phyloP scores from a whole-genome alignment of 1,140 invertebrate species.

The Drosophila orena region DNA sequence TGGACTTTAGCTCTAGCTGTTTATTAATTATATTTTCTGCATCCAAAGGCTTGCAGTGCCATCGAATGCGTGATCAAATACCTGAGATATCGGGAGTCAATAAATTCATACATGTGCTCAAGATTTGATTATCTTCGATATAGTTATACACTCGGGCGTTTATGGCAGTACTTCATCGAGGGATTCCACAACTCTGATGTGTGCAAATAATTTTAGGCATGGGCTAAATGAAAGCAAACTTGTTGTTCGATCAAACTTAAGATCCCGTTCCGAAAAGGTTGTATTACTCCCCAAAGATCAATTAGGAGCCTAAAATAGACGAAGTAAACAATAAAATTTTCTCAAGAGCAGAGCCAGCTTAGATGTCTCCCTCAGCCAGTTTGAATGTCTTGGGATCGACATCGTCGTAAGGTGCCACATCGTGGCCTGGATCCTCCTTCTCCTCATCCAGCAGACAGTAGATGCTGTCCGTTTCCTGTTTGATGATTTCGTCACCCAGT shows the following conservation, averaged over 20 bases:
- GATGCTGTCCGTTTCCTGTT: slow-evolving; percentile 61
- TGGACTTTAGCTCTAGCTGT: not conserved
- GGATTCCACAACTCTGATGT: not conserved
- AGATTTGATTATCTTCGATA: slow-evolving; percentile 24
- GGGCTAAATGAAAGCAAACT: not conserved
- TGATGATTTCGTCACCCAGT: slow-evolving; percentile 57
- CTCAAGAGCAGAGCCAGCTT: not conserved
- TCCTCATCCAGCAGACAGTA: slow-evolving; percentile 74
- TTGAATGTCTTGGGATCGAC: slow-evolving; percentile 49
- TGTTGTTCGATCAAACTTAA: too few species aligned
- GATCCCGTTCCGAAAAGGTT: too few species aligned
- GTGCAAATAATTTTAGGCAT: not conserved
- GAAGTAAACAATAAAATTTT: slow-evolving; percentile 6
- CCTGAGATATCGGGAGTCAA: slow-evolving; percentile 8
- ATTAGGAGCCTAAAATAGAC: too few species aligned
- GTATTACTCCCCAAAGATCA: too few species aligned
- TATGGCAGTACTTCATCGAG: slow-evolving; percentile 9
- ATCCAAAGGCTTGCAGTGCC: not conserved
- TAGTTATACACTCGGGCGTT: not conserved
- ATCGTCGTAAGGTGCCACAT: slow-evolving; percentile 5
- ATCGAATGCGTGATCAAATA: slow-evolving; percentile 9
- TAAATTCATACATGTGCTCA: slow-evolving; percentile 1
- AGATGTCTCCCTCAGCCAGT: slow-evolving; percentile 50
- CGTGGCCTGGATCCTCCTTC: slow-evolving; percentile 37
- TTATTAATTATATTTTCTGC: not conserved